Base-by-base conservation (phyloP, 2,888 invertebrate species). In the Stratiomys singularior region DNA sequence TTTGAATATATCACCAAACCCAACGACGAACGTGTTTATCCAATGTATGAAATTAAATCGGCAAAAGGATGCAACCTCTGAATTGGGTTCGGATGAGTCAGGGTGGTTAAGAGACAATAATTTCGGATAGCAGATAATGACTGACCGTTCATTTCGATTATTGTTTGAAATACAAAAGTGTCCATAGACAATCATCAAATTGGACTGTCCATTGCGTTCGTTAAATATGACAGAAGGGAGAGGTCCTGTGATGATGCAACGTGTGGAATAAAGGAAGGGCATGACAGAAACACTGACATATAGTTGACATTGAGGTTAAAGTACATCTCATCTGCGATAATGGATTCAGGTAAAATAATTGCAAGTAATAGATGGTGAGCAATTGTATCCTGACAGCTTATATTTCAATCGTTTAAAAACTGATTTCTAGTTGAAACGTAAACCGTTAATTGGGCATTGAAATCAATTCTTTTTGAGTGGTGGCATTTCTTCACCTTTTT, bases 141-240 rank as follows among this genome's bases (percentile, higher is more conserved):
- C 74, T 74, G 74, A 74, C 74, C 74, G 60, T 74, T 74, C 74
- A 60, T 74, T 74, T 74, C 74, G 74, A 74, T 74, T 74, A 74
- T 74, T 74, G 74, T 74, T 74, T 74, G 74, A 52, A 52, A 74
- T 74, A 74, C 58, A 74, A 74, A 74, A 74, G 58, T 74, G 74
- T 60, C 60, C 74, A 74, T 37, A 74, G 74, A 74, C 74, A 74
- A 52, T 44, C 74, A 74, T 74, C 74, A 74, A 74, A 74, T 74
- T 74, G 74, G 47, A 60, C 74, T 74, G 74, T 60, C 74, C 60
- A 37, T 60, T 74, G 67, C 37, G 67, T 47, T 21, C 67, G 67
- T 23, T 37, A 21, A 58, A 37, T 58, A 60, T 27, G 74, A 74
- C 74, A 37, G 28, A 11, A 60, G 52, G n/a, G 5, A 60, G 37